Evolutionary conservation across 1,140 invertebrate species (phyloP).

Genomic region (Pentalonia nigronervosa): DNA sequence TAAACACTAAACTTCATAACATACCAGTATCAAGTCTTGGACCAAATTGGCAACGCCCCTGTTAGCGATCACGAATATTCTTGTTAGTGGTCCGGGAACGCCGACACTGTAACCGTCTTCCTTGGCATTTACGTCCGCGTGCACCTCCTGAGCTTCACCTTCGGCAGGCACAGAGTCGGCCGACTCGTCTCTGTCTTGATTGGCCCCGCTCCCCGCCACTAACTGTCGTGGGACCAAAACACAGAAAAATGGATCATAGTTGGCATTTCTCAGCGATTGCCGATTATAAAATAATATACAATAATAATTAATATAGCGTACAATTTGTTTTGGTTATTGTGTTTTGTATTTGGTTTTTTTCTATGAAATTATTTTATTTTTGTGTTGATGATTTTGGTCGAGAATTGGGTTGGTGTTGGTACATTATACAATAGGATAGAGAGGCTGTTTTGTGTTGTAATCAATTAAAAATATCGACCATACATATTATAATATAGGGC

Average conservation of each 20-base stretch:
- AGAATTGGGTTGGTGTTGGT: background rate
- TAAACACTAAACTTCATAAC: slow-evolving; percentile 60
- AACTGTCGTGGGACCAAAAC: slow-evolving; percentile 68
- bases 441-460: background rate
- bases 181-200: slow-evolving; percentile 68
- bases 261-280: background rate
- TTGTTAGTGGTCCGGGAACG: slow-evolving; percentile 83
- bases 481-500: background rate
- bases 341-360: background rate
- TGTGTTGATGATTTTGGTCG: background rate
- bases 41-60: slow-evolving; percentile 82
- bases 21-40: slow-evolving; percentile 83
- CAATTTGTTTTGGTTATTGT: slow-evolving; percentile 16
- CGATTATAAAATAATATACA: background rate
- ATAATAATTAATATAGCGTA: background rate
- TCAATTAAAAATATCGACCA: background rate
- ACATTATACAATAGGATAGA: background rate
- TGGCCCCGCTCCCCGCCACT: slow-evolving; percentile 71
- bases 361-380: background rate
- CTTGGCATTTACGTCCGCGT: slow-evolving; percentile 66
- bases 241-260: slow-evolving; percentile 29
- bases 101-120: slow-evolving; percentile 75
- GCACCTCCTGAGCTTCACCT: slow-evolving; percentile 65
- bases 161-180: slow-evolving; percentile 46
- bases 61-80: slow-evolving; percentile 84